Base-by-base conservation (phyloP, 2,113 vertebrate species). In the Labeo rohita region DNA sequence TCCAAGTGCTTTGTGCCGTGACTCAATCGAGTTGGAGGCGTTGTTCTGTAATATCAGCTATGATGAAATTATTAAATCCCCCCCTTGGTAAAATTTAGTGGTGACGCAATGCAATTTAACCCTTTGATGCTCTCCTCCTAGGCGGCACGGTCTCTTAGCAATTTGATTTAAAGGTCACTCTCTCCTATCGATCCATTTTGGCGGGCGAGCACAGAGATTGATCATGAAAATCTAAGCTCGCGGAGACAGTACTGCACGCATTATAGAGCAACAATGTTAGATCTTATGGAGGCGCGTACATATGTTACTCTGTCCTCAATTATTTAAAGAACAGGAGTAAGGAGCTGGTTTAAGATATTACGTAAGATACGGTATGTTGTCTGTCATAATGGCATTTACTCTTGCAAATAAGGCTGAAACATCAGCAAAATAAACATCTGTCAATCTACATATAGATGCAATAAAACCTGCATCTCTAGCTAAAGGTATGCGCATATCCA, bases 141-240 rank as follows among this genome's bases (percentile, higher is more conserved):
- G 89, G 86, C 90, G 85, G 92, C 91, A 88, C 88, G 91, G 93
- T 93, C 92, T 93, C 93, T 92, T 92, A 93, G 93, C 93, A 93
- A 94, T 95, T 94, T 95, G 93, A 95, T 94, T 95, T 94, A 94
- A 95, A 95, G 94, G 94, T 95, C 93, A 94, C 93, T 94, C 94
- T 93, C 92, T 94, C 89, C 90, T 92, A 95, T 95, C 92, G 94
- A 95, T 94, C 93, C 88, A 91, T 92, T 94, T 93, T 91, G 91
- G 93, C 91, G 92, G 91, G 92, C 92, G 93, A 91, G 93, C 90
- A 90, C 84, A 91, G 90, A 92, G 91, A 95, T 94, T 94, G 94
- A 95, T 95, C 92, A 94, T 70, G 85, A 86, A 84, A 84, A 73
- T 93, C 93, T 92, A 91, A 93, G 94, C 93, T 92, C 92, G 92